A percentile compares a stretch with the other conserved stretches of the same genome.
These are phyloP conservation scores for Glareola pratincola DNA, from an alignment of 2,113 vertebrate genomes.

Conservation along the genomic window DNA sequence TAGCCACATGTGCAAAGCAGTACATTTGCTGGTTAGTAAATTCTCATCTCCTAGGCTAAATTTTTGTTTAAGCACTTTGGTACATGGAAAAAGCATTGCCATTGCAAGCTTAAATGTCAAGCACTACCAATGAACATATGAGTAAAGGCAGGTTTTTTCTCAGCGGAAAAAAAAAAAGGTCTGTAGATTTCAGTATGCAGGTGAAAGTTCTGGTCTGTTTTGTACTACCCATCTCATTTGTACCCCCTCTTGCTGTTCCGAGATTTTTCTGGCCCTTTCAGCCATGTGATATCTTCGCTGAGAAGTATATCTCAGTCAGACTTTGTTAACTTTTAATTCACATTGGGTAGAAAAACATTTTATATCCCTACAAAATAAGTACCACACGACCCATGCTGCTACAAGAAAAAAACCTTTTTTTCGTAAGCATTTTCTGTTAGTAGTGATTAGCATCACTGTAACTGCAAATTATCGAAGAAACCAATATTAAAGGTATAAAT, in stretches of 20 bases:
- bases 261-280: not conserved
- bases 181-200: not conserved
- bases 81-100: not conserved
- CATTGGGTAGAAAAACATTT: not conserved
- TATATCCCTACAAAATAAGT: not conserved
- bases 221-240: not conserved
- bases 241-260: not conserved
- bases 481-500: not conserved
- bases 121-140: not conserved
- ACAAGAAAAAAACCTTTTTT: not conserved
- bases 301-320: not conserved
- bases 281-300: not conserved
- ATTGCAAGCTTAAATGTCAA: not conserved
- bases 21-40: not conserved
- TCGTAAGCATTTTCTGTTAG: not conserved
- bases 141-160: not conserved
- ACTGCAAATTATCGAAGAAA: not conserved
- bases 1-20: not conserved
- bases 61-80: not conserved
- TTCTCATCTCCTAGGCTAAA: not conserved
- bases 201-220: not conserved
- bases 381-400: not conserved
- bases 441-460: not conserved
- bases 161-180: not conserved
- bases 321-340: not conserved